These are phyloP conservation scores for Protonemura montana DNA, from an alignment of 2,888 invertebrate species.

Conservation along the genomic window DNA sequence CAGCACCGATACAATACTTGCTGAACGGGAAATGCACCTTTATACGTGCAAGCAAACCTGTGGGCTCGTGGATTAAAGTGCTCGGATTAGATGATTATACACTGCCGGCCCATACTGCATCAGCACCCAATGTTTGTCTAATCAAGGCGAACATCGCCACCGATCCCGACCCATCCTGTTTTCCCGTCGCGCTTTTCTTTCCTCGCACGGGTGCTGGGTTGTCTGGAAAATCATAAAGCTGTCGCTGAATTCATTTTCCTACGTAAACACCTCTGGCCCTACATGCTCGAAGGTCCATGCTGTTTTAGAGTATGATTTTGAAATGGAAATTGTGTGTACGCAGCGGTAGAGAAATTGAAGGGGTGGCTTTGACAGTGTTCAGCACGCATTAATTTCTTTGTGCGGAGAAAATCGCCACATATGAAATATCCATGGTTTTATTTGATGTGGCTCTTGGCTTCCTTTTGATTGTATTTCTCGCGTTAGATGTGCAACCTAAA, in stretches of 20 bases:
- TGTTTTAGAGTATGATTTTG: background rate
- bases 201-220: background rate
- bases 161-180: background rate
- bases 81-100: background rate
- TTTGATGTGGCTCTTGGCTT: no score
- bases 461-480: no score
- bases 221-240: conserved; percentile 33
- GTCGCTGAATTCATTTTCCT: conserved; percentile 25
- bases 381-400: no score
- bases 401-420: no score
- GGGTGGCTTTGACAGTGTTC: no score
- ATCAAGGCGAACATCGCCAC: conserved; percentile 20
- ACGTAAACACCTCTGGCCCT: conserved; percentile 9
- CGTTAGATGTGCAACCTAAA: background rate
- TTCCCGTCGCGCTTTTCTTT: background rate
- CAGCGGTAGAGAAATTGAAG: background rate
- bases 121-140: conserved; percentile 28
- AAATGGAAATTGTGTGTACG: background rate
- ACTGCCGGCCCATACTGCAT: background rate
- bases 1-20: background rate
- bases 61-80: no score
- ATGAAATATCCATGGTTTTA: no score
- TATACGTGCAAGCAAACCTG: no score
- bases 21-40: background rate
- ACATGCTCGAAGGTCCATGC: background rate